A percentile compares a stretch with the other conserved stretches of the same genome.
Conservation (phyloP, 2,888 invertebrate species). For the Steromphala cineraria region DNA sequence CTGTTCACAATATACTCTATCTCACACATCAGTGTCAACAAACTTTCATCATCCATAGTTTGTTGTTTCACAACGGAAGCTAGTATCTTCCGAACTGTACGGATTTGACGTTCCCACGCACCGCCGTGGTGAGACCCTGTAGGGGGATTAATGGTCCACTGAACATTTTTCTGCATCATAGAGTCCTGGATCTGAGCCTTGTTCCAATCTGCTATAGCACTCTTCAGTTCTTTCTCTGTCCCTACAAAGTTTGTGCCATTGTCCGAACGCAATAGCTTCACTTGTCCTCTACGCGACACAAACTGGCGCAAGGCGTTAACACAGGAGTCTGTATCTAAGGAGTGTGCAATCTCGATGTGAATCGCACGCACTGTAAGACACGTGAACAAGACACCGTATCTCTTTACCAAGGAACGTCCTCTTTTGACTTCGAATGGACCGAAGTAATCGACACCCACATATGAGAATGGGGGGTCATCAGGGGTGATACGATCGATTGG, state of each 20-base stretch:
- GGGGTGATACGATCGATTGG: conserved; percentile 29
- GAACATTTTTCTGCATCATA: conserved; percentile 3
- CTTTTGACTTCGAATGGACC: conserved; percentile 35
- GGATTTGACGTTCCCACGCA: conserved; percentile 31
- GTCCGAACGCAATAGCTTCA: conserved; percentile 24
- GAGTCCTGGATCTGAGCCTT: neutral
- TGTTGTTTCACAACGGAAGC: neutral
- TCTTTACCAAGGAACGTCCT: conserved; percentile 25
- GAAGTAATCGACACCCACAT: conserved; percentile 39
- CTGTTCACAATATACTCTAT: too few relatives aligned
- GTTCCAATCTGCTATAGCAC: neutral
- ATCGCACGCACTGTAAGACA: conserved; percentile 31
- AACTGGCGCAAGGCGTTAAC: conserved; percentile 32
- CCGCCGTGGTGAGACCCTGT: conserved; percentile 38
- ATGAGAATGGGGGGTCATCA: conserved; percentile 33
- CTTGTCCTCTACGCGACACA: conserved; percentile 17
- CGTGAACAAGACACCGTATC: conserved; percentile 40
- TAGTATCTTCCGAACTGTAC: neutral
- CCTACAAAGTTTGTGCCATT: conserved; percentile 30
- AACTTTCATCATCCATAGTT: neutral
- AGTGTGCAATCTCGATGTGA: conserved; percentile 29
- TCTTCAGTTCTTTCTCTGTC: conserved; percentile 6
- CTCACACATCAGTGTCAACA: neutral
- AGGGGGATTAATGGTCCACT: conserved; percentile 40
- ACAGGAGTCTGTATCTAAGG: conserved; percentile 7